These are phyloP conservation scores for Drosophila ambigua DNA, from an alignment of 1,140 invertebrate genomes.

Conservation along the genomic window DNA sequence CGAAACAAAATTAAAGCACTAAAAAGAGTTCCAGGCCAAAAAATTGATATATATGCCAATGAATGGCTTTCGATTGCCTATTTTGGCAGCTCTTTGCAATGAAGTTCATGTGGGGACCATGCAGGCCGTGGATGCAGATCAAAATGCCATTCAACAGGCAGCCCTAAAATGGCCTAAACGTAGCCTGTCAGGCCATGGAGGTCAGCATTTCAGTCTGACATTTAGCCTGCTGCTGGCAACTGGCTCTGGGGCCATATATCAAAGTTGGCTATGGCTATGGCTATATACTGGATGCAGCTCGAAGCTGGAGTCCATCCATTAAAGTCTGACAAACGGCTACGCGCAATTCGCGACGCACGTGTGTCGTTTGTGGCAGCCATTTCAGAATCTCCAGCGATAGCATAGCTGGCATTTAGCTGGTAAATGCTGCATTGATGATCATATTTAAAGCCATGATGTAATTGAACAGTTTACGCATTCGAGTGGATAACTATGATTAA, in stretches of 20 bases:
- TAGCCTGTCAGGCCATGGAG: conserved; percentile 64
- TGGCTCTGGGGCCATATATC: conserved; percentile 37
- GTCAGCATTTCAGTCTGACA: conserved; percentile 69
- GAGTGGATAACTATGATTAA: conserved; percentile 37
- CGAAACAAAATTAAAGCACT: conserved; percentile 3
- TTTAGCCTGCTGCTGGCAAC: conserved; percentile 51
- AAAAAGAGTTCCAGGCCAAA: conserved; percentile 18
- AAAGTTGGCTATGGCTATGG: conserved; percentile 20
- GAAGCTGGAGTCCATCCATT: conserved; percentile 19
- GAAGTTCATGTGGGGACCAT: conserved; percentile 43
- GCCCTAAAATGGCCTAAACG: conserved; percentile 74
- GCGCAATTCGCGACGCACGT: conserved; percentile 77
- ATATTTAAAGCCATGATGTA: conserved; percentile 67
- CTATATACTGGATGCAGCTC: conserved; percentile 10
- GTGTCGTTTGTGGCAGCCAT: conserved; percentile 43
- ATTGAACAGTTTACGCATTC: conserved; percentile 60
- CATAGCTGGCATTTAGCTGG: conserved; percentile 60
- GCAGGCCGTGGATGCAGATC: conserved; percentile 16
- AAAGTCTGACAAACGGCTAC: conserved; percentile 38
- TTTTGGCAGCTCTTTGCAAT: conserved; percentile 24
- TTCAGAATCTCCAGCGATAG: conserved; percentile 49
- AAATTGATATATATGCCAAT: not conserved
- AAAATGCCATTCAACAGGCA: conserved; percentile 56
- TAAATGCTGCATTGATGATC: conserved; percentile 60
- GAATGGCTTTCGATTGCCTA: conserved; percentile 1